phyloP scores from a whole-genome alignment of 2,113 vertebrate genomes.

The Hippocampus zosterae region DNA sequence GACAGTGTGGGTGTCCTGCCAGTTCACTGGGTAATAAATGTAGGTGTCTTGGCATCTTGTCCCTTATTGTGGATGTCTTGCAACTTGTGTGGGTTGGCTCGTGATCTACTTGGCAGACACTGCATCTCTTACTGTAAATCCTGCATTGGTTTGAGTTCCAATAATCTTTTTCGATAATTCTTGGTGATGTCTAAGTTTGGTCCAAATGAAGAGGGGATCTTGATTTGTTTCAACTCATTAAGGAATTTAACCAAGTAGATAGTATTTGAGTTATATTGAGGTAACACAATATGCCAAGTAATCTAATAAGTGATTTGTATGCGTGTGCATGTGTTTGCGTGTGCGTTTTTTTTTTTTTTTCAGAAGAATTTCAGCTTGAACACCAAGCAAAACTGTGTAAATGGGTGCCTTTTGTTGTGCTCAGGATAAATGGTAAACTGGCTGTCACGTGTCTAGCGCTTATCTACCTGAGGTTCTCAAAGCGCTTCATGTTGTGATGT shows the following conservation, averaged over 20 bases:
- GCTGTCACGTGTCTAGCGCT: too few relatives aligned
- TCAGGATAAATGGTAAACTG: neutral
- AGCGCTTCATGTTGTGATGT: too few relatives aligned
- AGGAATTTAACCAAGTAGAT: neutral
- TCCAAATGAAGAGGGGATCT: neutral
- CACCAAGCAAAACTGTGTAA: neutral
- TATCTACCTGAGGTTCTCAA: too few relatives aligned
- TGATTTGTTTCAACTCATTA: neutral
- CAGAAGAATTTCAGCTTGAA: too few relatives aligned
- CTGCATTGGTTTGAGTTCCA: neutral
- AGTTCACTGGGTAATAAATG: constrained; percentile 17
- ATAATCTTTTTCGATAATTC: neutral
- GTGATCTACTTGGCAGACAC: neutral
- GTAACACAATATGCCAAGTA: neutral
- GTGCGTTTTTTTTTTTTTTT: too few relatives aligned
- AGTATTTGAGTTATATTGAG: neutral
- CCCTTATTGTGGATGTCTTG: constrained; percentile 26
- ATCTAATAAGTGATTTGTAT: too few relatives aligned
- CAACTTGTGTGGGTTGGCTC: constrained; percentile 9
- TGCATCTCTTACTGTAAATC: neutral
- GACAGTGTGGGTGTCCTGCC: constrained; percentile 26
- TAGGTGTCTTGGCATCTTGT: constrained; percentile 20
- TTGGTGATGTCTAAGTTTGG: neutral
- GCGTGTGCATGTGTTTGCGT: too few relatives aligned
- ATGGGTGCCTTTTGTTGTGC: neutral